A percentile compares a stretch with the other conserved stretches of the same genome.
Conservation (phyloP, 2,113 vertebrate species). For the Burhinus oedicnemus region DNA sequence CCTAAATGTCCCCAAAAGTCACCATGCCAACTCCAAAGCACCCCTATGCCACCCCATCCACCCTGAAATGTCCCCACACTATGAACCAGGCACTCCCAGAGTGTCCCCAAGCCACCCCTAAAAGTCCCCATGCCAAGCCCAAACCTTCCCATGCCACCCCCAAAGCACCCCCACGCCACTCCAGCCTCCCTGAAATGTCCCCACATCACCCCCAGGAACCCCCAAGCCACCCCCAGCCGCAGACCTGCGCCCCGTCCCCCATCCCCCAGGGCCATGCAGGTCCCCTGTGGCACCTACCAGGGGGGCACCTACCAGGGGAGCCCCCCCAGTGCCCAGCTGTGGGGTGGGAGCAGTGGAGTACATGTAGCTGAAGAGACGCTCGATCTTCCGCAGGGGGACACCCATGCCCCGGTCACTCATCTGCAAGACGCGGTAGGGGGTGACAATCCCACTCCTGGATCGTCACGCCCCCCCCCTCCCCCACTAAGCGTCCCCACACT, state of each 20-base stretch:
- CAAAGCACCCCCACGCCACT: background rate
- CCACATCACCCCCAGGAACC: no score
- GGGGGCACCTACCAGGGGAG: slow-evolving; percentile 79
- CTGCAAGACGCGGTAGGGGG: slow-evolving; percentile 48
- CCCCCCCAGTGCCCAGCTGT: slow-evolving; percentile 76
- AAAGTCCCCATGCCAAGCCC: background rate
- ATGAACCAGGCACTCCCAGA: background rate
- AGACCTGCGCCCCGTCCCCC: rapidly evolving
- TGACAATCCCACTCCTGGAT: background rate
- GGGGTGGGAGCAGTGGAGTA: slow-evolving; percentile 92
- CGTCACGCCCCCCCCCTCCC: rapidly evolving
- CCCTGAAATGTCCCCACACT: background rate
- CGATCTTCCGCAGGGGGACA: slow-evolving; percentile 88
- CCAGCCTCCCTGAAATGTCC: background rate
- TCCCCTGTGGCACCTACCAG: slow-evolving; percentile 60
- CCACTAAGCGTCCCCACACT: rapidly evolving
- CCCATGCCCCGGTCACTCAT: slow-evolving; percentile 92
- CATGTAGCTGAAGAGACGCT: slow-evolving; percentile 96
- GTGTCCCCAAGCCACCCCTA: background rate
- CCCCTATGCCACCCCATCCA: no score
- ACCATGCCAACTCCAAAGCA: background rate
- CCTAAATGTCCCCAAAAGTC: no score
- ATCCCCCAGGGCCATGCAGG: rapidly evolving
- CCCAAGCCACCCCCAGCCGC: no score
- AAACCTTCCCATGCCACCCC: background rate